Evolutionary conservation across 2,113 vertebrate species (phyloP).

Genomic region (Cathartes aura): DNA sequence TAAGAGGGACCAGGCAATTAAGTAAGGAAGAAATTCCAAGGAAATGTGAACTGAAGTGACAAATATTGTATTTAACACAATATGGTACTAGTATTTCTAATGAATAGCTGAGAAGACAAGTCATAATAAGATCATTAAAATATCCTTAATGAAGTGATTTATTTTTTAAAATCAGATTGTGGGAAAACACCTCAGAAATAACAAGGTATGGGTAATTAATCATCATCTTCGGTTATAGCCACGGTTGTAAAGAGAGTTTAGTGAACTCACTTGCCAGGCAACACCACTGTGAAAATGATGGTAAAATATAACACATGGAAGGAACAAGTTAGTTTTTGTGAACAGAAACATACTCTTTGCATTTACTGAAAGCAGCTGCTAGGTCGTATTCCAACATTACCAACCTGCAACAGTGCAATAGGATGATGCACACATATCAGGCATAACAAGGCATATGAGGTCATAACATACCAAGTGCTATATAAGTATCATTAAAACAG

Average conservation of each 20-base stretch:
- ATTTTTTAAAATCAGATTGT: background rate
- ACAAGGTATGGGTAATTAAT: background rate
- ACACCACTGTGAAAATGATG: background rate
- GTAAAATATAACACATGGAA: background rate
- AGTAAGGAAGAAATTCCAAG: background rate
- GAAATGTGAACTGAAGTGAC: background rate
- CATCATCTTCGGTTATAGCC: background rate
- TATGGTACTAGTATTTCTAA: background rate
- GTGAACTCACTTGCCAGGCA: background rate
- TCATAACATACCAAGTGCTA: rapidly evolving
- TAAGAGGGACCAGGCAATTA: conserved; percentile 23
- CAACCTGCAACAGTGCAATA: background rate
- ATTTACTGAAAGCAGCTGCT: background rate
- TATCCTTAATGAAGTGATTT: background rate
- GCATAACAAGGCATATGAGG: background rate
- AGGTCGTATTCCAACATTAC: background rate
- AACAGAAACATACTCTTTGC: background rate
- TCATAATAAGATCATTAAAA: background rate
- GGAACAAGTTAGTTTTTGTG: background rate
- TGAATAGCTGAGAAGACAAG: background rate
- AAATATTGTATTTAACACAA: background rate
- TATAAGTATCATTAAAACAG: background rate
- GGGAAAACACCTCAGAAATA: background rate
- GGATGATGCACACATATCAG: background rate
- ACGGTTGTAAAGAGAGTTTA: background rate